A percentile compares a stretch with the other conserved stretches of the same genome.
These are phyloP conservation scores for Anthopleura sola DNA, from an alignment of 64 coral and sea anemone genomes.

Conservation along the genomic window DNA sequence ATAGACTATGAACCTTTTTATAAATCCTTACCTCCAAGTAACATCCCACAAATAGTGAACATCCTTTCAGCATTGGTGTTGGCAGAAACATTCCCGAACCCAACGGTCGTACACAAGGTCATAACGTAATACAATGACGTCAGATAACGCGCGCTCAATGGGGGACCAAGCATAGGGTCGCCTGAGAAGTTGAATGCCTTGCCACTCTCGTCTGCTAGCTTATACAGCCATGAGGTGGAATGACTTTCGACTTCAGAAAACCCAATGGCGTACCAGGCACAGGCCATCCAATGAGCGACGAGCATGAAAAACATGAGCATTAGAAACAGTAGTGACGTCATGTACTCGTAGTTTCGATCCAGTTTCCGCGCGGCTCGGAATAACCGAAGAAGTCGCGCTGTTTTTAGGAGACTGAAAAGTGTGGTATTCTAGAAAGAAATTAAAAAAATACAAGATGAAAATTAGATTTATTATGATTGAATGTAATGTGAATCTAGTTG, in stretches of 20 bases:
- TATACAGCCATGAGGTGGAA: constrained; percentile 65
- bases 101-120: constrained; percentile 90
- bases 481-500: too few species aligned
- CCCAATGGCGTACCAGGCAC: constrained; percentile 92
- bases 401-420: constrained; percentile 92
- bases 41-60: constrained; percentile 90
- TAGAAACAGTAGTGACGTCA: constrained; percentile 90
- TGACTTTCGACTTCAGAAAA: constrained; percentile 27
- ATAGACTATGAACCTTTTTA: background rate
- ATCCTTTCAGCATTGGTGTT: constrained; percentile 82
- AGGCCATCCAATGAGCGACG: constrained; percentile 97
- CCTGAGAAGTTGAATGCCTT: background rate
- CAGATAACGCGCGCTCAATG: constrained; percentile 66
- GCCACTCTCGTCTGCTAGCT: constrained; percentile 25
- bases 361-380: constrained; percentile 93
- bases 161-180: constrained; percentile 29
- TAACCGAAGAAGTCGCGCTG: constrained; percentile 78
- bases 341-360: constrained; percentile 98
- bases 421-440: constrained; percentile 71
- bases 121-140: constrained; percentile 98
- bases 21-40: constrained; percentile 80
- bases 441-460: background rate
- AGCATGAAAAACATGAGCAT: constrained; percentile 99
- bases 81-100: constrained; percentile 84
- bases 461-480: background rate